Percentiles rank a stretch among this genome's conserved stretches.
phyloP scores from a whole-genome alignment of 2,113 vertebrate species.

The Pongo pygmaeus region DNA sequence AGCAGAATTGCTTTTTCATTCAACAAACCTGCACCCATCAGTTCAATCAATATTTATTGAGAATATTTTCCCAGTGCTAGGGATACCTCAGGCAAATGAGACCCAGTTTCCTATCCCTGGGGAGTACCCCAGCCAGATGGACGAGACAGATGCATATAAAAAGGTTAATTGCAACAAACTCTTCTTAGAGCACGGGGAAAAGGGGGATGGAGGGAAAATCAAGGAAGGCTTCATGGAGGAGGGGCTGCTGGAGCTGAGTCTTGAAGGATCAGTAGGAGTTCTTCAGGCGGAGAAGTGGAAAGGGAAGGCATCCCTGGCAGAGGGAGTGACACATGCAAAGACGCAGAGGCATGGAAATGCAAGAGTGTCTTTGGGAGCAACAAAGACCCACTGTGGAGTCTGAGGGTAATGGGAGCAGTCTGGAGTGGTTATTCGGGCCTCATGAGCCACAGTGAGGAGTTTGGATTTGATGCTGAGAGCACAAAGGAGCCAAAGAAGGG shows the following conservation, averaged over 20 bases:
- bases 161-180: not conserved
- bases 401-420: not conserved
- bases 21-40: not conserved
- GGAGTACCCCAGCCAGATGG: not conserved
- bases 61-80: not conserved
- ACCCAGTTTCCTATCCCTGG: not conserved
- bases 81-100: not conserved
- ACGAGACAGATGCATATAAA: not conserved
- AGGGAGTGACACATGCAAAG: not conserved
- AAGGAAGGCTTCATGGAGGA: not conserved
- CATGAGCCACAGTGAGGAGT: not conserved
- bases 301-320: not conserved
- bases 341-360: not conserved
- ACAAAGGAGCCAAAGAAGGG: not conserved
- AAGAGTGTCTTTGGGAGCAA: not conserved
- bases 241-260: not conserved
- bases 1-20: not conserved
- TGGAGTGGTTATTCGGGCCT: not conserved
- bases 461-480: not conserved
- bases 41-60: not conserved
- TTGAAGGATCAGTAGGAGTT: not conserved
- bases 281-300: not conserved
- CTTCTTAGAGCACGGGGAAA: not conserved
- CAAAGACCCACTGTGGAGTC: not conserved
- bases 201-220: not conserved